Evolutionary conservation across 2,113 vertebrate genomes (phyloP).

Genomic region (Rallus limicola): DNA sequence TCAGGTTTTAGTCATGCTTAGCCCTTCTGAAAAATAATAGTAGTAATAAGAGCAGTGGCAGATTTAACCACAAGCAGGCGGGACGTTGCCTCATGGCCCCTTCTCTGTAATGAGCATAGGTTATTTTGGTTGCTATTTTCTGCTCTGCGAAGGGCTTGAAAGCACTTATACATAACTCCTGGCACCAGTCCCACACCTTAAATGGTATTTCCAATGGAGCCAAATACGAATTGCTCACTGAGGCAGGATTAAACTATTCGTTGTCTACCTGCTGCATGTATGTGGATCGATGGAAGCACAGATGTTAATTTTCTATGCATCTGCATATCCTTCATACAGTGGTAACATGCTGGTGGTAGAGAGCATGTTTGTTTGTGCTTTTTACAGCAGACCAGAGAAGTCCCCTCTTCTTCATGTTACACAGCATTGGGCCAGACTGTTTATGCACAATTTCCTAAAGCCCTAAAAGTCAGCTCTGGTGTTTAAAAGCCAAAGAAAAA

Average conservation of each 20-base stretch:
- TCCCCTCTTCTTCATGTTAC: not conserved
- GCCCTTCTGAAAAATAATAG: conserved; percentile 24
- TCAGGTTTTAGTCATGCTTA: conserved; percentile 19
- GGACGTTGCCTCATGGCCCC: not conserved
- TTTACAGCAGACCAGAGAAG: not conserved
- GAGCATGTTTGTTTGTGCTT: not conserved
- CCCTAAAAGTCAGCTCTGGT: conserved; percentile 13
- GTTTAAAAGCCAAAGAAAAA: conserved; percentile 17
- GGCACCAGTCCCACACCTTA: conserved; percentile 10
- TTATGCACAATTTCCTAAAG: conserved; percentile 56
- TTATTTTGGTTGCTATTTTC: conserved; percentile 51
- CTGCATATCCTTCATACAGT: not conserved
- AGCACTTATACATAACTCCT: conserved; percentile 31
- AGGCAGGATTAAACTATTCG: not conserved
- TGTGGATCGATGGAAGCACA: not conserved
- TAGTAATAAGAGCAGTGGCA: conserved; percentile 21
- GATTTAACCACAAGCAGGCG: conserved; percentile 2
- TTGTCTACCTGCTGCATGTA: not conserved
- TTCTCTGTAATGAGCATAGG: not conserved
- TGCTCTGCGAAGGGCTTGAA: conserved; percentile 14
- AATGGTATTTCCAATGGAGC: not conserved
- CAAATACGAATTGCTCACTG: not conserved
- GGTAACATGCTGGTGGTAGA: not conserved
- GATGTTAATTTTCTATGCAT: not conserved
- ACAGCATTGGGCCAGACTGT: not conserved